These are phyloP conservation scores for Corbicula japonica DNA, from an alignment of 2,888 invertebrate species.

Conservation along the genomic window DNA sequence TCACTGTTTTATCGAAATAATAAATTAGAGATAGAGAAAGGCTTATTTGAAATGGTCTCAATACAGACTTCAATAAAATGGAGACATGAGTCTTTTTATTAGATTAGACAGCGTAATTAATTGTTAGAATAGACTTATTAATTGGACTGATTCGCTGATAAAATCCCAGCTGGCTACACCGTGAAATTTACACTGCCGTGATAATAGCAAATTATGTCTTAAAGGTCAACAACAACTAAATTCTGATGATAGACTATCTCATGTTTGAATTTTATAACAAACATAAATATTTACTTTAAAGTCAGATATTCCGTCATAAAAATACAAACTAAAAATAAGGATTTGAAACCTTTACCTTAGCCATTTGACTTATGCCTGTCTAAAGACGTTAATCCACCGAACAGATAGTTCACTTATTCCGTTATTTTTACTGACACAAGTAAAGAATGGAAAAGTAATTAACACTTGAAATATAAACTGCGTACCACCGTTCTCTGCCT, in stretches of 20 bases:
- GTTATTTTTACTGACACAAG: background rate
- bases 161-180: slow-evolving; percentile 12
- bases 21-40: slow-evolving; percentile 8
- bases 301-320: slow-evolving; percentile 2
- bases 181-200: slow-evolving; percentile 27
- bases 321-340: background rate
- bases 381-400: background rate
- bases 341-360: background rate
- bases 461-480: background rate
- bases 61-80: slow-evolving; percentile 13
- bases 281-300: slow-evolving; percentile 29
- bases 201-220: slow-evolving; percentile 29
- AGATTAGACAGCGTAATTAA: slow-evolving; percentile 22
- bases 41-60: slow-evolving; percentile 11
- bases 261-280: slow-evolving; percentile 19
- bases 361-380: background rate
- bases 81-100: slow-evolving; percentile 32
- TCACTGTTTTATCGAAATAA: slow-evolving; percentile 22
- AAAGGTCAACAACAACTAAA: slow-evolving; percentile 24
- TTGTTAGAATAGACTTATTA: slow-evolving; percentile 21
- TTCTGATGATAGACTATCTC: slow-evolving; percentile 5
- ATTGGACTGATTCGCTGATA: slow-evolving; percentile 19
- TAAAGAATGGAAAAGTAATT: background rate
- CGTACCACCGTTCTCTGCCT: background rate
- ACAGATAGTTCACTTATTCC: background rate